Base-by-base conservation (phyloP, 2,113 vertebrate species). In the Apeltes quadracus region DNA sequence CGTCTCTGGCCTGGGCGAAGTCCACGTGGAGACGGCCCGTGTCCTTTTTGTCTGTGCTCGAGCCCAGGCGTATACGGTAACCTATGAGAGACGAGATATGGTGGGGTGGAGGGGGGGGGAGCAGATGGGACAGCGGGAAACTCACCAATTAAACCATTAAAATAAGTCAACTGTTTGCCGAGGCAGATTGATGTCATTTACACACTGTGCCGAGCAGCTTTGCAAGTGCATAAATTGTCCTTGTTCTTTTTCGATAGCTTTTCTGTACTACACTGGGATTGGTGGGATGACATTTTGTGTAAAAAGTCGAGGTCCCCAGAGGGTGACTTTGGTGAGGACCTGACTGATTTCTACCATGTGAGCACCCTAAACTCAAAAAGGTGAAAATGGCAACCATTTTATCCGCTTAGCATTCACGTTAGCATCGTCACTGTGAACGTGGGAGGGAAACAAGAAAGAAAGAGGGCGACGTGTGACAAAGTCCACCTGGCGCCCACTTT, bases 1-100 rank as follows among this genome's bases (percentile, higher is more conserved):
- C 97, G 0, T 99, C 97, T 75, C 96, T 91, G 16, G 97, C 97
- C 90, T 98, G 96, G 0, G 97, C 97, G 13, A 97, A 99, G 87
- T 99, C 97, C 86, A 98, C 96, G 0, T 98, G 96, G 66, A 99
- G 95, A 2, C 96, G 92, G 2, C 97, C 97, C 0, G 95, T 95
- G 89, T 99, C 97, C 95, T 97, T 88, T 43, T 96, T 96, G 84
- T 97, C 95, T 0, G 95, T 96, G 91, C 96, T 97, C 84, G 96
- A 96, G 75, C 96, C 96, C 76, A 97, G 87, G 3, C 61, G 61
- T 1, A 73, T 56, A 7, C 95, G 93, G 62, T 96, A 96, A 59
- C 95, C 95, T 96, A 87, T 14, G 36, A 23, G 27, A 38, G 20
- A 38, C 4, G 62, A 36, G 34, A 10, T 34, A 34, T 34, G 32